These are phyloP conservation scores for Drosophila murphyi DNA, from an alignment of 1,140 invertebrate genomes.

Conservation along the genomic window DNA sequence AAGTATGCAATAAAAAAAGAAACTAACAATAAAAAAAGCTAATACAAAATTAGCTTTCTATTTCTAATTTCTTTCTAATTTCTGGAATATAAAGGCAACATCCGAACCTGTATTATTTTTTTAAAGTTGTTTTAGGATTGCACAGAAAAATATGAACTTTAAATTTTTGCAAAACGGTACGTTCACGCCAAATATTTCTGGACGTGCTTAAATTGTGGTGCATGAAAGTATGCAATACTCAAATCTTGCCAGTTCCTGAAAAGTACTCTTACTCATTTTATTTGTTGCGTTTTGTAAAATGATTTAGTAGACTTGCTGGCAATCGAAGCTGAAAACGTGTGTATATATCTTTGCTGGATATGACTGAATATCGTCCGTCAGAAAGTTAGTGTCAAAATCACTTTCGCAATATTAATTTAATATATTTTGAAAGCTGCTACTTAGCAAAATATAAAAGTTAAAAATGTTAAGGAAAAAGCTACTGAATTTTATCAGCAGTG, in stretches of 20 bases:
- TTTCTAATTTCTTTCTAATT: too few relatives aligned
- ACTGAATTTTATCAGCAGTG: too few relatives aligned
- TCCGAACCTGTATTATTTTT: neutral
- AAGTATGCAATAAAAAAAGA: constrained; percentile 8
- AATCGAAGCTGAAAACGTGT: neutral
- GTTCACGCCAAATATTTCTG: neutral
- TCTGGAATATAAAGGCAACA: too few relatives aligned
- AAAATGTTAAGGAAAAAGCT: too few relatives aligned
- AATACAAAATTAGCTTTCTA: too few relatives aligned
- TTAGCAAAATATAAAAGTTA: too few relatives aligned
- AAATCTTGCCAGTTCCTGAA: neutral
- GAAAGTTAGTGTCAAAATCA: too few relatives aligned
- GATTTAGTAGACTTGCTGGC: neutral
- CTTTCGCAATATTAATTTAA: too few relatives aligned
- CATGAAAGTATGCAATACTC: constrained; percentile 34
- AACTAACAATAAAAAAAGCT: neutral
- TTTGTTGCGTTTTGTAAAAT: neutral
- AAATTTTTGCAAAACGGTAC: too few relatives aligned
- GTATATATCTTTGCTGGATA: neutral
- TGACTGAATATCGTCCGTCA: too few relatives aligned
- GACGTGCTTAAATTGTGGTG: neutral
- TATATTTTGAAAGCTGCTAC: too few relatives aligned
- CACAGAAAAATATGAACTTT: neutral
- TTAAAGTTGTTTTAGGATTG: neutral
- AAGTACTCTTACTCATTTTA: neutral